Conservation (phyloP, 2,113 vertebrate genomes). For the Megaptera novaeangliae region DNA sequence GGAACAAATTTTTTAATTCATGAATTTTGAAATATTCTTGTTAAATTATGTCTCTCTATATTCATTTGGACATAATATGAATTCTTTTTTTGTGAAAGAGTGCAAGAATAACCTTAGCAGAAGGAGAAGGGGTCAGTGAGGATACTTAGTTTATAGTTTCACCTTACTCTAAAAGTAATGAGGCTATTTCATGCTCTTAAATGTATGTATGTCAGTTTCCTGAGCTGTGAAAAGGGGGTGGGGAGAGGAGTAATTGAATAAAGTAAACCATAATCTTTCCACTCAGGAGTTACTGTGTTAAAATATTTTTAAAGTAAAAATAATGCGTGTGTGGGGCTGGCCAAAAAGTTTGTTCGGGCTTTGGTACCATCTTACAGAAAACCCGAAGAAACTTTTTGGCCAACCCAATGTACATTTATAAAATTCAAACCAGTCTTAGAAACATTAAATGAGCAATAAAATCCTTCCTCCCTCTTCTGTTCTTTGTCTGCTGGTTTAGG, state of each 20-base stretch:
- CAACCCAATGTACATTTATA: not conserved
- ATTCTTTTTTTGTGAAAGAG: not conserved
- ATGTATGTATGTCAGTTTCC: not conserved
- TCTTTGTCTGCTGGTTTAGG: not conserved
- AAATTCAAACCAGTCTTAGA: not conserved
- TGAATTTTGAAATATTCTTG: slow-evolving; percentile 5
- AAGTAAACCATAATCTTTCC: not conserved
- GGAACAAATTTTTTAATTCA: not conserved
- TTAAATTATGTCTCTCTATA: not conserved
- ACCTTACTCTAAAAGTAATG: not conserved
- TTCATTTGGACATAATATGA: not conserved
- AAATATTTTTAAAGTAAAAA: slow-evolving; percentile 31
- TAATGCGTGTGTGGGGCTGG: not conserved
- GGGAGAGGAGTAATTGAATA: not conserved
- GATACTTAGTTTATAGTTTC: not conserved
- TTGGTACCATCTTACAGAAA: no score
- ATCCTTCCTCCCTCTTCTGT: not conserved
- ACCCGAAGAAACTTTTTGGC: no score
- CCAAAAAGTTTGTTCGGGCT: no score
- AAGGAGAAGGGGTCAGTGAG: not conserved
- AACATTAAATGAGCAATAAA: slow-evolving; percentile 11
- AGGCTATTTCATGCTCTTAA: not conserved
- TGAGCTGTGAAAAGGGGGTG: not conserved
- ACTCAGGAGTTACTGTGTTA: not conserved
- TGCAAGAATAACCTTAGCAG: not conserved